A percentile compares a stretch with the other conserved stretches of the same genome.
Evolutionary conservation across 2,797 vertebrate species (phyloP).

Genomic region (Apogon talboti): DNA sequence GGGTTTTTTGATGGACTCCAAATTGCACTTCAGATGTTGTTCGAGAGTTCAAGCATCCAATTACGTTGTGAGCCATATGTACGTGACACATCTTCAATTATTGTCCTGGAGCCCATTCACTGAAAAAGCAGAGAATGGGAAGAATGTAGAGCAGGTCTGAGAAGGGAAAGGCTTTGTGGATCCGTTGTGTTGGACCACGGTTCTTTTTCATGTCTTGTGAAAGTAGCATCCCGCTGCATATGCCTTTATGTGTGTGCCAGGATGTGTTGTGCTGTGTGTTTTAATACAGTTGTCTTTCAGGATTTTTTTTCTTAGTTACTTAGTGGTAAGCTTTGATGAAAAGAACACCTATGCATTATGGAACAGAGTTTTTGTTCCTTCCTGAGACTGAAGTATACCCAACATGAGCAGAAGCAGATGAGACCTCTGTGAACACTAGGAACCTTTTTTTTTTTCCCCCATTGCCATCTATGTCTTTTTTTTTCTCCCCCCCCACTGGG

Average conservation of each 20-base stretch:
- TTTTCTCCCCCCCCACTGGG: conserved; percentile 29
- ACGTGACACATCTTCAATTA: conserved; percentile 65
- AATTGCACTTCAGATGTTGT: conserved; percentile 72
- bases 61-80: conserved; percentile 52
- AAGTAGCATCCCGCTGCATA: conserved; percentile 9
- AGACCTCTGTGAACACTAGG: conserved; percentile 42
- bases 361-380: conserved; percentile 19
- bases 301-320: neutral
- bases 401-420: conserved; percentile 47
- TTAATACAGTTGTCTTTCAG: neutral
- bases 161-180: conserved; percentile 20
- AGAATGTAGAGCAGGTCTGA: conserved; percentile 21
- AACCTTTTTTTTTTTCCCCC: conserved; percentile 34
- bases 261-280: neutral
- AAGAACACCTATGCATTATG: conserved; percentile 14
- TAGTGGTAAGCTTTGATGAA: conserved; percentile 11
- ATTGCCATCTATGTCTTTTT: conserved; percentile 8
- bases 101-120: conserved; percentile 43
- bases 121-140: conserved; percentile 27
- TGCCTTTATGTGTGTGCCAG: neutral
- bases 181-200: neutral
- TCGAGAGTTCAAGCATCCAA: conserved; percentile 65
- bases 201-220: conserved; percentile 11
- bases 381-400: conserved; percentile 30
- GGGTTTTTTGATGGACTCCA: conserved; percentile 57